Evolutionary conservation across 2,888 invertebrate species (phyloP), one percentile per base, ranked within the genome.

Genomic region (Phasia obesa): DNA sequence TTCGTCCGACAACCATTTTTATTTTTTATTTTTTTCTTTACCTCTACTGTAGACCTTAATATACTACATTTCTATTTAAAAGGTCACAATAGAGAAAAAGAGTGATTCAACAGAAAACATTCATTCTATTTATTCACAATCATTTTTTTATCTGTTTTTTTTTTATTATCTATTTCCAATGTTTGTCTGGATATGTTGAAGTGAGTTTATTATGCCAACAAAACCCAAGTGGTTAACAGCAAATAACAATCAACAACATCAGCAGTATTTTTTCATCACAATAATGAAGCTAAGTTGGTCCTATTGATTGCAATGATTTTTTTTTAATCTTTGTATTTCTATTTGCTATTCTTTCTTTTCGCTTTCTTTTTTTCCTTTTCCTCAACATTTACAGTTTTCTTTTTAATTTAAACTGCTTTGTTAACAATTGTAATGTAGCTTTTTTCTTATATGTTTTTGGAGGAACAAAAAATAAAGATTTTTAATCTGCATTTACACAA

Each of bases 181-280:
- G 6, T 23, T 38, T 73, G 55, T 38, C 1, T 49, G 25, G 6
- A 0, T 51, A 19, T 23, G 17, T 4, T 13, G 0, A 9, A 19
- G 9, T 19, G 57, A 57, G 49, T 64, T 23, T 35, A 23, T 70
- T 11, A 21, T 64, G 47, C n/a, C 80, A 62, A 69, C 60, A 80
- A 73, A 47, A 38, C 47, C 31, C 60, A 44, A 74, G 67, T 74
- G 80, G 67, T 67, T 79, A 62, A 79, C 67, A 73, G 55, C 73
- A 79, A 73, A 73, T 27, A 71, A 59, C 51, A 65, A 27, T 59
- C 31, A 59, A 17, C 38, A 21, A 38, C 42, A 69, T 17, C 38
- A 69, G 57, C 31, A 25, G 11, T 27, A 25, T n/a, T 25, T 27
- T 42, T 25, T 9, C 19, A 7, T 25, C 15, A 55, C 25, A 38